phyloP scores from a whole-genome alignment of 2,113 vertebrate genomes.

The Nasalis larvatus region DNA sequence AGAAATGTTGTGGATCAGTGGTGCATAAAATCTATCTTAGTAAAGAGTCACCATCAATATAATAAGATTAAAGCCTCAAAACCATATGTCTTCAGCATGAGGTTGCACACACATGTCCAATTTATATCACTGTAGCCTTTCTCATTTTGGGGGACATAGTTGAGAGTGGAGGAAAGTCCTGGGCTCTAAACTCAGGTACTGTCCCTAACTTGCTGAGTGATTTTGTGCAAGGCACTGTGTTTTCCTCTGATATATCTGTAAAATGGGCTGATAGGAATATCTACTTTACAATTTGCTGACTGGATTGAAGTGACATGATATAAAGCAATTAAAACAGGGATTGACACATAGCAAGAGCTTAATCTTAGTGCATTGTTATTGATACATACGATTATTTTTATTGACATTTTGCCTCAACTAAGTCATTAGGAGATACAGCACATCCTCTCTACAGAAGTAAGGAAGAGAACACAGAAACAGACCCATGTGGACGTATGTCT shows the following conservation, averaged over 20 bases:
- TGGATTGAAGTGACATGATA: background rate
- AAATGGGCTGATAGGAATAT: background rate
- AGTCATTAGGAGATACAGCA: background rate
- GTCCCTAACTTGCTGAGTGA: background rate
- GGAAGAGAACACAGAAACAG: background rate
- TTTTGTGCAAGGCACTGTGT: background rate
- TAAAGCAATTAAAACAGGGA: background rate
- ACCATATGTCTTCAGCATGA: background rate
- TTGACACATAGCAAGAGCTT: background rate
- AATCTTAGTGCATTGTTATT: background rate
- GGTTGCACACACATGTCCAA: background rate
- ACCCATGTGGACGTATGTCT: background rate
- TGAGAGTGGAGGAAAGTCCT: background rate
- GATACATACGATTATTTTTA: background rate
- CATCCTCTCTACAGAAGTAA: background rate
- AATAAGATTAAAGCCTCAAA: background rate
- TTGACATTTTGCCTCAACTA: background rate
- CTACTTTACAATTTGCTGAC: background rate
- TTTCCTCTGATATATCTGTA: background rate
- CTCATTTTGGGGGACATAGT: background rate
- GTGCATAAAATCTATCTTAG: background rate
- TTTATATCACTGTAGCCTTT: background rate
- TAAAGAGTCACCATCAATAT: background rate
- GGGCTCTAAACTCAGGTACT: background rate
- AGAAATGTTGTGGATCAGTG: background rate